phyloP scores from a whole-genome alignment of 2,113 vertebrate genomes.

The Panthera leo region DNA sequence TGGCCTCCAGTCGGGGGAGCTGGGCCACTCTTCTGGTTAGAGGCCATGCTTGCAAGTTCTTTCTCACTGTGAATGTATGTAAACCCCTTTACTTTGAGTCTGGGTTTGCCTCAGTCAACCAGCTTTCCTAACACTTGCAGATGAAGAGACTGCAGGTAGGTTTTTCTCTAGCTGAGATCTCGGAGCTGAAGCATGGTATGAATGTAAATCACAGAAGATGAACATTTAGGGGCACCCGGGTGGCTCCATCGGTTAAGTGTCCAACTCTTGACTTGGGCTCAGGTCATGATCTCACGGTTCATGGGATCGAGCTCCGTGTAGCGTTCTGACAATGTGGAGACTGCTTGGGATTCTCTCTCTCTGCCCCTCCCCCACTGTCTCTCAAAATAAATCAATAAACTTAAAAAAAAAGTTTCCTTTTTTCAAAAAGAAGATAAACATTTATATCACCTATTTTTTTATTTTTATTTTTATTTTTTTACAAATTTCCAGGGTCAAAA shows the following conservation, averaged over 20 bases:
- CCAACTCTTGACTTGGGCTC: no score
- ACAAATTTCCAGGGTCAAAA: slow-evolving; percentile 16
- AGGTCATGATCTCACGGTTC: no score
- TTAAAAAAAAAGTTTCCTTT: no score
- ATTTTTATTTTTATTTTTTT: slow-evolving; percentile 23
- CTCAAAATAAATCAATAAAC: no score
- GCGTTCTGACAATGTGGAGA: no score
- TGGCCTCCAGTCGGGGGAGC: background rate
- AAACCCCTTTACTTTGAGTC: background rate
- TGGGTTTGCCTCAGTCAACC: slow-evolving; percentile 8
- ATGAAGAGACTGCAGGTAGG: background rate
- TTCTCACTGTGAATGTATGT: background rate
- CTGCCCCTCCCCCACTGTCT: no score
- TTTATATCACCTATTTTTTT: background rate
- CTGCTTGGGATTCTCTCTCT: no score
- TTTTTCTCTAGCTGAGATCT: background rate
- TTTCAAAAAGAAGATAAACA: background rate
- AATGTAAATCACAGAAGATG: slow-evolving; percentile 3
- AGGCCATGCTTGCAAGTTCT: background rate
- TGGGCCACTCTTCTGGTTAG: background rate
- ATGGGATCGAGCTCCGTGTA: no score
- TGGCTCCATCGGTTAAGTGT: no score
- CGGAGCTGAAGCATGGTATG: background rate
- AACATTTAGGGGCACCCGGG: background rate
- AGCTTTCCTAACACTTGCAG: background rate